Evolutionary conservation across 2,888 invertebrate genomes (phyloP).

Genomic region (Carterocephalus palaemon): DNA sequence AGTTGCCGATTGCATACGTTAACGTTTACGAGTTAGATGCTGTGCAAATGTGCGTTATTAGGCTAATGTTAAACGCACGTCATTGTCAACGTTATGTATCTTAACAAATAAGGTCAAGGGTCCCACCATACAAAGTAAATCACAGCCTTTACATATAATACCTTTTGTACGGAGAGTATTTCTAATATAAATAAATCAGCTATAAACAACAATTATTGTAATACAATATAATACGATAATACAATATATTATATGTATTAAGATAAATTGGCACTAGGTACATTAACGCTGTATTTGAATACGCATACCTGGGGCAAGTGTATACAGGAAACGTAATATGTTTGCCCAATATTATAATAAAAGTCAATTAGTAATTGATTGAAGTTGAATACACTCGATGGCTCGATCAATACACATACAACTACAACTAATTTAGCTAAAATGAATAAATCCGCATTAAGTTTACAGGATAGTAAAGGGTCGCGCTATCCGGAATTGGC

Average conservation of each 20-base stretch:
- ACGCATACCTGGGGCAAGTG: not conserved
- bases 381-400: conserved; percentile 21
- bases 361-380: conserved; percentile 23
- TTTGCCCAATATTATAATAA: conserved; percentile 30
- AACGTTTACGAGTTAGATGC: conserved; percentile 11
- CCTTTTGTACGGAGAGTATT: conserved; percentile 30
- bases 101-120: conserved; percentile 52
- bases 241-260: no score
- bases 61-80: conserved; percentile 3
- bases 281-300: conserved; percentile 7
- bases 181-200: conserved; percentile 23
- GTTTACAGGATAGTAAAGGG: conserved; percentile 50
- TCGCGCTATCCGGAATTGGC: conserved; percentile 62
- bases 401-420: conserved; percentile 34
- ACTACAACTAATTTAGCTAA: conserved; percentile 63
- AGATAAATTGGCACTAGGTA: conserved; percentile 53
- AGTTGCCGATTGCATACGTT: conserved; percentile 43
- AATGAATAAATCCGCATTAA: conserved; percentile 51
- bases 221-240: no score
- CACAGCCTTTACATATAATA: conserved; percentile 71
- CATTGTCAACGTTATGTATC: conserved; percentile 19
- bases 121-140: conserved; percentile 65
- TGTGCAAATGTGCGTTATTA: conserved; percentile 1
- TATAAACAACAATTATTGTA: conserved; percentile 36
- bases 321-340: conserved; percentile 9